Evolutionary conservation across 2,113 vertebrate species (phyloP).

Genomic region (Aix galericulata): DNA sequence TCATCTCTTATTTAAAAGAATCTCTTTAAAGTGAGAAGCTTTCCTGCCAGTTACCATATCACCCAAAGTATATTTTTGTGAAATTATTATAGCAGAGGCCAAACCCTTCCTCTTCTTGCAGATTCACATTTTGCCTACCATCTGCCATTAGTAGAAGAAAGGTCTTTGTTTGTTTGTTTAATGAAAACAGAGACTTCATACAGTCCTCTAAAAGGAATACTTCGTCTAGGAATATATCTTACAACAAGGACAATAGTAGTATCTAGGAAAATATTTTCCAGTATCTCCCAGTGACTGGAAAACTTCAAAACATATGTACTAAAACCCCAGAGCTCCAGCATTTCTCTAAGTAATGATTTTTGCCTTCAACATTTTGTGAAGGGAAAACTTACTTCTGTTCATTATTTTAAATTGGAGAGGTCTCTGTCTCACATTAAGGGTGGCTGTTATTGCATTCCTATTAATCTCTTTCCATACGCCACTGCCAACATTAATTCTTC

Average conservation of each 20-base stretch:
- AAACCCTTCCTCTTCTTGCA: not conserved
- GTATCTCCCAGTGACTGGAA: not conserved
- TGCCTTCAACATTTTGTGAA: not conserved
- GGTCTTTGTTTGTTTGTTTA: not conserved
- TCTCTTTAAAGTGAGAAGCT: not conserved
- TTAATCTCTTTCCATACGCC: not conserved
- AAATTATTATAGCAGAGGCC: not conserved
- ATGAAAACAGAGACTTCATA: not conserved
- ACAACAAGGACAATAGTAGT: not conserved
- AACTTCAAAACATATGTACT: not conserved
- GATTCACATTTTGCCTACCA: not conserved
- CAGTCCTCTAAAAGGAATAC: not conserved
- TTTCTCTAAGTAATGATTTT: not conserved
- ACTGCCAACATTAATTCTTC: not conserved
- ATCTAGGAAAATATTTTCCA: constrained; percentile 7
- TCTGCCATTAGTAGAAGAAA: not conserved
- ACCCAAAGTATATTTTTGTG: not conserved
- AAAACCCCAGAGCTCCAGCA: not conserved
- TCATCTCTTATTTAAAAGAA: not conserved
- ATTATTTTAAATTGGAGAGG: not conserved
- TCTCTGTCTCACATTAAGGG: not conserved
- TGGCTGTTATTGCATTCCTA: not conserved
- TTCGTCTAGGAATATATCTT: not conserved
- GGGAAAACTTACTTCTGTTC: not conserved
- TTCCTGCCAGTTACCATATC: not conserved